phyloP scores from a whole-genome alignment of 2,797 vertebrate genomes.

The Pteronotus mesoamericanus region DNA sequence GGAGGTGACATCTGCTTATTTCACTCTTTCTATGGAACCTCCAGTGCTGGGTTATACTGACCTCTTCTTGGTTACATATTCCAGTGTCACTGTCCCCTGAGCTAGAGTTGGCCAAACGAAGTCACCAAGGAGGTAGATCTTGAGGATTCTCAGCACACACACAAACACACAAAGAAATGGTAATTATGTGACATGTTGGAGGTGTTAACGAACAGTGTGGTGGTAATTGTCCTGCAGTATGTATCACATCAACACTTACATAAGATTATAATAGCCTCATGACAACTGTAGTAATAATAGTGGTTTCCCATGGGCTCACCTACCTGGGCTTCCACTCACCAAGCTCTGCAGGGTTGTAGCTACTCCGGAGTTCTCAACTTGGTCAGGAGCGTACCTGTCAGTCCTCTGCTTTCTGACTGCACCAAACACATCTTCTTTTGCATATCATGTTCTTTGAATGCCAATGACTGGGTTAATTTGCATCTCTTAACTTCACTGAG shows the following conservation, averaged over 20 bases:
- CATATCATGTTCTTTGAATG: neutral
- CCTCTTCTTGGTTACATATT: rapidly evolving
- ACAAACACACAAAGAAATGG: neutral
- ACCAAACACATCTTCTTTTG: neutral
- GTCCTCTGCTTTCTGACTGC: neutral
- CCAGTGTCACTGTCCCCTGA: neutral
- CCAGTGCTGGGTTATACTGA: neutral
- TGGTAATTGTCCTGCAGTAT: neutral
- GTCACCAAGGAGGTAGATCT: neutral
- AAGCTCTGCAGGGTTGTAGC: neutral
- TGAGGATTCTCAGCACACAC: neutral
- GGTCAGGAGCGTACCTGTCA: neutral
- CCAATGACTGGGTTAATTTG: neutral
- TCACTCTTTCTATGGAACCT: neutral
- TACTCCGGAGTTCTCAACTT: neutral
- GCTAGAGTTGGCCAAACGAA: neutral
- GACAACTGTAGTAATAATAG: too few relatives aligned
- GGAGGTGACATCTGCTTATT: neutral
- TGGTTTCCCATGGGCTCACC: neutral
- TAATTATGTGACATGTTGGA: neutral
- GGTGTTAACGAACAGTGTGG: neutral
- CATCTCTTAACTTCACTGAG: neutral
- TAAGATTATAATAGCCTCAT: neutral
- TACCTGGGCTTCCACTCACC: neutral
- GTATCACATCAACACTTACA: neutral